Conservation (phyloP, 2,888 invertebrate genomes). For the Eumerus sabulonum region DNA sequence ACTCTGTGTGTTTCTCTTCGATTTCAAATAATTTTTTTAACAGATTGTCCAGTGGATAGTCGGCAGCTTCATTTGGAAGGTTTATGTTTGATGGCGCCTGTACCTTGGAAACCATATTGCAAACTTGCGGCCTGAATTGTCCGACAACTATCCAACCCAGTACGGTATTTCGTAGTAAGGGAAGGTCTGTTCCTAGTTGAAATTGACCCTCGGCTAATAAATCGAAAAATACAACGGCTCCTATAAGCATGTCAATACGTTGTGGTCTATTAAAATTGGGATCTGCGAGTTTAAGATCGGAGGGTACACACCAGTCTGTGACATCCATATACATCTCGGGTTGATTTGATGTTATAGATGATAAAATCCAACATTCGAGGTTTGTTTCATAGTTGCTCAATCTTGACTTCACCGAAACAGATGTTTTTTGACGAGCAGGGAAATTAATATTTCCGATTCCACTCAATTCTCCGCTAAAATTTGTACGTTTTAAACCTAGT, state of each 20-base stretch:
- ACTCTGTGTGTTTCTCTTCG: slow-evolving; percentile 11
- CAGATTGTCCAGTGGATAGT: not conserved
- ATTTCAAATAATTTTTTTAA: not conserved
- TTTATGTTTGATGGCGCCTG: not conserved
- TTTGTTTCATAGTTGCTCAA: slow-evolving; percentile 23
- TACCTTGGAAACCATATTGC: slow-evolving; percentile 1
- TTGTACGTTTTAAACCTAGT: slow-evolving; percentile 14
- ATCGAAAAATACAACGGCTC: slow-evolving; percentile 30
- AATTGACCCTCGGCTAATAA: slow-evolving; percentile 28
- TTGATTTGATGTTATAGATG: slow-evolving; percentile 29
- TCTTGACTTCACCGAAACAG: slow-evolving; percentile 18
- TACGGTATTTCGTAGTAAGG: slow-evolving; percentile 18
- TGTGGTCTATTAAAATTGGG: slow-evolving; percentile 33
- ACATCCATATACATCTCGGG: slow-evolving; percentile 22
- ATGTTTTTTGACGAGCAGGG: slow-evolving; percentile 29
- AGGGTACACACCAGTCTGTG: slow-evolving; percentile 24
- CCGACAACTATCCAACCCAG: slow-evolving; percentile 34
- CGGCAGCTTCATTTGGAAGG: not conserved
- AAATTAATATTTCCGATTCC: slow-evolving; percentile 23
- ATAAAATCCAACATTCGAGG: slow-evolving; percentile 26
- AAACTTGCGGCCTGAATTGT: slow-evolving; percentile 9
- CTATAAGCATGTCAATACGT: slow-evolving; percentile 30
- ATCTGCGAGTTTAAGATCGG: slow-evolving; percentile 20
- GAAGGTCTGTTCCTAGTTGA: slow-evolving; percentile 12
- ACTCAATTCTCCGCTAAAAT: slow-evolving; percentile 33